phyloP scores from a whole-genome alignment of 2,888 invertebrate genomes.

The Drymonia ruficornis region DNA sequence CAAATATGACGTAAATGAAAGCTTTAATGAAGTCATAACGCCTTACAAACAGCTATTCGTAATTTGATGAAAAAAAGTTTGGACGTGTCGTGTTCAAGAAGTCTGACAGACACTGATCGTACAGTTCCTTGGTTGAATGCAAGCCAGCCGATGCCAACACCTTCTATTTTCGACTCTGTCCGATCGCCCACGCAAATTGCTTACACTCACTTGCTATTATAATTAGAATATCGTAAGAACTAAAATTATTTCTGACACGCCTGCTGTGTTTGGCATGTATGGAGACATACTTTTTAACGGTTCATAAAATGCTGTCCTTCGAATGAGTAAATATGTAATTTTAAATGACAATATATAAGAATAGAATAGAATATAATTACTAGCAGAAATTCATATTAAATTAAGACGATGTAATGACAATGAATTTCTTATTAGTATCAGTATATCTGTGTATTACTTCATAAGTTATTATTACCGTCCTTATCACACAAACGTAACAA shows the following conservation, averaged over 20 bases:
- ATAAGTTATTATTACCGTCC: slow-evolving; percentile 14
- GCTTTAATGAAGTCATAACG: not conserved
- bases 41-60: slow-evolving; percentile 4
- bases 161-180: slow-evolving; percentile 69
- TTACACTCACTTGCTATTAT: slow-evolving; percentile 80
- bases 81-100: slow-evolving; percentile 43
- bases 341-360: not conserved
- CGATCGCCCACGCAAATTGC: slow-evolving; percentile 78
- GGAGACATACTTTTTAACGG: slow-evolving; percentile 11
- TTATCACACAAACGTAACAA: slow-evolving; percentile 39
- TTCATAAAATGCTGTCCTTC: not conserved
- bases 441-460: not conserved
- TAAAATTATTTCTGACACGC: slow-evolving; percentile 59
- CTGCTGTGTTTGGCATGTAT: slow-evolving; percentile 38
- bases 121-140: slow-evolving; percentile 45
- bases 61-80: slow-evolving; percentile 29
- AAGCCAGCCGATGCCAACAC: slow-evolving; percentile 71
- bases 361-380: no score
- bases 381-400: no score
- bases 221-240: slow-evolving; percentile 76
- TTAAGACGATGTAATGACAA: slow-evolving; percentile 4
- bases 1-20: not conserved
- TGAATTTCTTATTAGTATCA: not conserved
- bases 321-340: not conserved
- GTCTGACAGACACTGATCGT: slow-evolving; percentile 40